Conservation (phyloP, 2,888 invertebrate genomes). For the Apamea crenata region DNA sequence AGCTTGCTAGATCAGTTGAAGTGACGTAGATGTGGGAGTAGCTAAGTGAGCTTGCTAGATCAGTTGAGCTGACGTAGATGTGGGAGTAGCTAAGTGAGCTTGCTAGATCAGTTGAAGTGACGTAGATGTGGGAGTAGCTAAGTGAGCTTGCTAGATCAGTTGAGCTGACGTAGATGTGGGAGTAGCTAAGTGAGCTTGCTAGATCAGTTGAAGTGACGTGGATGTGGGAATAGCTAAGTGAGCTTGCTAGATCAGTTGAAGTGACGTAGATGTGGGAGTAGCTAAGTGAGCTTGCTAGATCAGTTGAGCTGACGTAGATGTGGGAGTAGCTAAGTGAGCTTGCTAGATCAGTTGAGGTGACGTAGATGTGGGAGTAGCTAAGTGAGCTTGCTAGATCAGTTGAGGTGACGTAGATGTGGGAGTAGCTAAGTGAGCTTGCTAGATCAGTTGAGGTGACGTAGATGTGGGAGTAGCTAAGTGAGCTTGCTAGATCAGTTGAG, state of each 20-base stretch:
- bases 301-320: constrained; percentile 30
- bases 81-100: constrained; percentile 11
- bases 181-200: constrained; percentile 4
- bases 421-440: constrained; percentile 4
- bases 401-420: constrained; percentile 19
- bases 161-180: constrained; percentile 19
- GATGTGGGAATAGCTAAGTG: background rate
- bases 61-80: constrained; percentile 30
- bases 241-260: constrained; percentile 31
- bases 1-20: constrained; percentile 31
- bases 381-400: constrained; percentile 29
- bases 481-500: constrained; percentile 31
- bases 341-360: constrained; percentile 34
- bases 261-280: constrained; percentile 17
- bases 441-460: constrained; percentile 36
- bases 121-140: constrained; percentile 6
- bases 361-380: constrained; percentile 6
- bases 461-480: background rate
- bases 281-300: constrained; percentile 10
- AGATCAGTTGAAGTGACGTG: constrained; percentile 35
- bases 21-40: constrained; percentile 17
- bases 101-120: constrained; percentile 33
- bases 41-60: constrained; percentile 10
- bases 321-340: constrained; percentile 11
- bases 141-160: constrained; percentile 29